phyloP scores from a whole-genome alignment of 1,140 invertebrate genomes.

The Lysiphlebus fabarum region DNA sequence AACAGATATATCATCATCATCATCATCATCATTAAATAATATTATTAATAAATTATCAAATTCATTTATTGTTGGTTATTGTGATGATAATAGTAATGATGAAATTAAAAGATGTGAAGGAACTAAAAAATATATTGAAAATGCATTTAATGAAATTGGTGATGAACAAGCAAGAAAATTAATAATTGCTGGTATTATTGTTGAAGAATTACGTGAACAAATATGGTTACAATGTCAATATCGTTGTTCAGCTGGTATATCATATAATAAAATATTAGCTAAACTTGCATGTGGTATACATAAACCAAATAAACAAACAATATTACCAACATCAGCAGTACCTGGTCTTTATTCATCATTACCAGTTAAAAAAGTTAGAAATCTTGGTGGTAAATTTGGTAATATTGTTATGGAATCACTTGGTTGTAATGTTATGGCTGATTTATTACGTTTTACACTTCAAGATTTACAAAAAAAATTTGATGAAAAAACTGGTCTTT shows the following conservation, averaged over 20 bases:
- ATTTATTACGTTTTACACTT: constrained; percentile 68
- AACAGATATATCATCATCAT: constrained; percentile 60
- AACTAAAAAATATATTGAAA: constrained; percentile 54
- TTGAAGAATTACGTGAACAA: constrained; percentile 80
- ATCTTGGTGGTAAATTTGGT: constrained; percentile 88
- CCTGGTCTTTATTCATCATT: constrained; percentile 64
- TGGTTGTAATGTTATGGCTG: constrained; percentile 73
- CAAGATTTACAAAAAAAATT: constrained; percentile 69
- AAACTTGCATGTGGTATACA: constrained; percentile 91
- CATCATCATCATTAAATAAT: constrained; percentile 52
- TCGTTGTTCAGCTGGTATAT: constrained; percentile 93
- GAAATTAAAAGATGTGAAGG: constrained; percentile 46
- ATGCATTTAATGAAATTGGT: constrained; percentile 45
- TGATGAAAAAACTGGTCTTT: constrained; percentile 84
- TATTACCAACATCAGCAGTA: constrained; percentile 71
- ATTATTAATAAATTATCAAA: constrained; percentile 55
- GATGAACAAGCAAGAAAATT: constrained; percentile 58
- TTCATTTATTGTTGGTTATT: constrained; percentile 69
- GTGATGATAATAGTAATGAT: constrained; percentile 52
- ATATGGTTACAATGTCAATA: constrained; percentile 82
- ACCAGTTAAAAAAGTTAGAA: constrained; percentile 75
- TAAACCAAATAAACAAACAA: constrained; percentile 91
- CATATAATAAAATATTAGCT: constrained; percentile 92
- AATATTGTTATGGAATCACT: constrained; percentile 69
- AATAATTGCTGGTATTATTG: constrained; percentile 74